These are phyloP conservation scores for Rhinolophus ferrumequinum DNA, from an alignment of 2,113 vertebrate species.

Conservation along the genomic window DNA sequence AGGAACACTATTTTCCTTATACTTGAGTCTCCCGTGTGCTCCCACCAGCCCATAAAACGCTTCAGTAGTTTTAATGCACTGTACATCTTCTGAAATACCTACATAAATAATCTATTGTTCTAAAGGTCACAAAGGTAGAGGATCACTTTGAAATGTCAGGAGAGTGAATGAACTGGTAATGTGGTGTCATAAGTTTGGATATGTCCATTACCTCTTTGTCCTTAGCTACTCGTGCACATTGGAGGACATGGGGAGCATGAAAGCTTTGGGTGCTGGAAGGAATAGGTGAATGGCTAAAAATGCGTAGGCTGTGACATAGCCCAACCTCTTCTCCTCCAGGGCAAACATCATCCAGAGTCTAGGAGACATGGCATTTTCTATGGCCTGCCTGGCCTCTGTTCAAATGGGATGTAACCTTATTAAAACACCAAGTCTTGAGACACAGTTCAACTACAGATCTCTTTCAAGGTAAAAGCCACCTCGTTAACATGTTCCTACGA, in stretches of 20 bases:
- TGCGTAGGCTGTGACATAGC: neutral
- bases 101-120: conserved; percentile 71
- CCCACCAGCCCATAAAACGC: conserved; percentile 65
- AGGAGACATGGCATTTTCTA: conserved; percentile 65
- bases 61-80: conserved; percentile 70
- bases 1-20: conserved; percentile 59
- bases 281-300: neutral
- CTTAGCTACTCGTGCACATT: neutral
- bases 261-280: neutral
- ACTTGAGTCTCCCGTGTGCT: conserved; percentile 18
- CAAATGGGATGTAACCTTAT: conserved; percentile 61
- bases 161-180: conserved; percentile 65
- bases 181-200: conserved; percentile 59
- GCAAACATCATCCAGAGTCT: neutral
- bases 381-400: conserved; percentile 15
- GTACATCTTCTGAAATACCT: conserved; percentile 61
- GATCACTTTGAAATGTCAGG: conserved; percentile 65
- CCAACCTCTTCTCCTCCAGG: neutral
- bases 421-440: conserved; percentile 48
- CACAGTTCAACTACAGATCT: conserved; percentile 39
- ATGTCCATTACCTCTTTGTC: conserved; percentile 57
- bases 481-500: conserved; percentile 47
- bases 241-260: neutral
- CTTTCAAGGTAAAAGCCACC: conserved; percentile 73
- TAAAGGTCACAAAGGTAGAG: conserved; percentile 73